Percentiles rank a stretch among this genome's conserved stretches.
These are phyloP conservation scores for Alces alces DNA, from an alignment of 2,113 vertebrate species.

Conservation along the genomic window DNA sequence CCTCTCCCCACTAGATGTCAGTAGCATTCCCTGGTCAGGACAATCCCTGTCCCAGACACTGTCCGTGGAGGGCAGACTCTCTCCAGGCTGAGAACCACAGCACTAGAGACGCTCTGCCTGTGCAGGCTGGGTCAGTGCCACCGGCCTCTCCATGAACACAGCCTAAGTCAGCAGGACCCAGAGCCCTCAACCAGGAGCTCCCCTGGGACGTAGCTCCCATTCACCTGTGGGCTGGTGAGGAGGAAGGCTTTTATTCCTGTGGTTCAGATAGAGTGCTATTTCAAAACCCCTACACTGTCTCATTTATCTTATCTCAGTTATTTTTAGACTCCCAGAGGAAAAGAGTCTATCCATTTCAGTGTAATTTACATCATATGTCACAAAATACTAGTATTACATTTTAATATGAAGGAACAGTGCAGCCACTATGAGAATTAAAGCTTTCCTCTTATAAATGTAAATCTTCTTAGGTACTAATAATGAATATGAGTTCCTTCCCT, in stretches of 20 bases:
- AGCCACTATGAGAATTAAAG: not conserved
- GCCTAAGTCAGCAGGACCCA: not conserved
- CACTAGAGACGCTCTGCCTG: too few species aligned
- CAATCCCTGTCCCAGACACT: not conserved
- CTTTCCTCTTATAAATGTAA: not conserved
- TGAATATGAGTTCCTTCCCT: not conserved
- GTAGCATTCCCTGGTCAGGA: not conserved
- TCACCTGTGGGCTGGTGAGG: not conserved
- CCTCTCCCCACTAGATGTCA: slow-evolving; percentile 52
- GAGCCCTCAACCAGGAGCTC: not conserved
- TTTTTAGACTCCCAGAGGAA: slow-evolving; percentile 14
- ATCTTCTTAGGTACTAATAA: not conserved
- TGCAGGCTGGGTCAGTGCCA: too few species aligned
- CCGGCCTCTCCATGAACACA: not conserved
- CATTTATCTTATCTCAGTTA: not conserved
- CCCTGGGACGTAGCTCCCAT: not conserved
- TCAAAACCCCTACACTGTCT: not conserved
- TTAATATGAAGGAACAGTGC: not conserved
- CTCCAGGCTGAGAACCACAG: not conserved
- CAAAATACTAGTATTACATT: not conserved
- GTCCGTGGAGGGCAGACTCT: not conserved
- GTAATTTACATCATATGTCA: not conserved
- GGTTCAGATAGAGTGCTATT: not conserved
- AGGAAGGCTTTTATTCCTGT: not conserved
- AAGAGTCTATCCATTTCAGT: not conserved